phyloP scores from a whole-genome alignment of 1,140 invertebrate genomes.

The Drosophila pseudoobscura region DNA sequence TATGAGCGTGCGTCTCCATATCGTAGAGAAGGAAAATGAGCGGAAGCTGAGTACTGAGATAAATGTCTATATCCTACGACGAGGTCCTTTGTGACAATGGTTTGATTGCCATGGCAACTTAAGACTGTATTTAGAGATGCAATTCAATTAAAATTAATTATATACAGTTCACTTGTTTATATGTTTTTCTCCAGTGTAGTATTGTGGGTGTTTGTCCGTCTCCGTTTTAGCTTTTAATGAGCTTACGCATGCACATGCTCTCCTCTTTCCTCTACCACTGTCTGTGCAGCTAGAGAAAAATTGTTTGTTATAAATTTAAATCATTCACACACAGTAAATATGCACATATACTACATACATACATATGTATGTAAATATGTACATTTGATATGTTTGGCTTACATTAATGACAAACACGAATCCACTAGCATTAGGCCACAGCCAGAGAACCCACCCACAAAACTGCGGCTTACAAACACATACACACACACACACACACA shows the following conservation, averaged over 20 bases:
- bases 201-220: not conserved
- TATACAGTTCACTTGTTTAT: not conserved
- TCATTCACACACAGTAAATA: slow-evolving; percentile 39
- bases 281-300: not conserved
- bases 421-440: slow-evolving; percentile 1
- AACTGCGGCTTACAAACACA: not conserved
- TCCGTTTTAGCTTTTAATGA: slow-evolving; percentile 51
- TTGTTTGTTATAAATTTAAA: slow-evolving; percentile 57
- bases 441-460: slow-evolving; percentile 17
- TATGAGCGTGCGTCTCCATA: slow-evolving; percentile 25
- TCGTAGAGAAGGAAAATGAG: slow-evolving; percentile 16
- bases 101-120: too few species aligned
- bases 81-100: not conserved
- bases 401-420: slow-evolving; percentile 42
- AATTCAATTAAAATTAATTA: too few species aligned
- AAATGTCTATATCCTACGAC: not conserved
- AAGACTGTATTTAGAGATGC: too few species aligned
- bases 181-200: too few species aligned
- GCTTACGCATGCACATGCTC: slow-evolving; percentile 25
- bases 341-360: too few species aligned
- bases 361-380: slow-evolving; percentile 2
- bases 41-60: slow-evolving; percentile 1
- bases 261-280: not conserved
- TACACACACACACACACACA: slow-evolving; percentile 4
- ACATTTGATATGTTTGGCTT: slow-evolving; percentile 29